A percentile compares a stretch with the other conserved stretches of the same genome.
These are phyloP conservation scores for Brachirus orientalis DNA, from an alignment of 2,113 vertebrate species.

Conservation along the genomic window DNA sequence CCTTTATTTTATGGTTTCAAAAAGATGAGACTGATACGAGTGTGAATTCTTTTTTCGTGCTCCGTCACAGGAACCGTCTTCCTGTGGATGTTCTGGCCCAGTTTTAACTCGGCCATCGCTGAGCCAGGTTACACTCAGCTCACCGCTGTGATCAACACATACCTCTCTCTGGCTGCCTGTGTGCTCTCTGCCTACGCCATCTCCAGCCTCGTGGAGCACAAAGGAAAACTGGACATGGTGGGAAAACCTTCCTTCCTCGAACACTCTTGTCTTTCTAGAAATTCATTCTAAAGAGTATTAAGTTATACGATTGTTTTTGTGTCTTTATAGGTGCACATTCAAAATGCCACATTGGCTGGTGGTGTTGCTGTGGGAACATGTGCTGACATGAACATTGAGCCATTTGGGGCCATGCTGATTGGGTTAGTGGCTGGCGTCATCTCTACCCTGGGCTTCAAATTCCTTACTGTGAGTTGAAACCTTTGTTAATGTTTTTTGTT, in stretches of 20 bases:
- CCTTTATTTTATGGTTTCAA: background rate
- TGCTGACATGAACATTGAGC: constrained; percentile 87
- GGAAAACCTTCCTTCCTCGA: constrained; percentile 36
- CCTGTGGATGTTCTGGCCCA: constrained; percentile 98
- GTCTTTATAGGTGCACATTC: constrained; percentile 89
- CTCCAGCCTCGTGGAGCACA: constrained; percentile 88
- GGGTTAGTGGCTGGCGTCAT: constrained; percentile 87
- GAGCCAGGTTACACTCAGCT: background rate
- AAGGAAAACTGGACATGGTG: constrained; percentile 94
- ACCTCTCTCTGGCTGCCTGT: constrained; percentile 90
- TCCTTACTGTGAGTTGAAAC: constrained; percentile 84
- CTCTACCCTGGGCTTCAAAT: constrained; percentile 91
- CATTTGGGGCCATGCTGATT: constrained; percentile 88
- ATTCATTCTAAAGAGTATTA: background rate
- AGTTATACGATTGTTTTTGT: background rate
- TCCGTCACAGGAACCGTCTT: constrained; percentile 76
- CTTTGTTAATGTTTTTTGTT: too few relatives aligned
- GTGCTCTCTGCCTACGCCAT: constrained; percentile 87
- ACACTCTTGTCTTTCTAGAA: background rate
- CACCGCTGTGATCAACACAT: constrained; percentile 90
- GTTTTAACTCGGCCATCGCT: constrained; percentile 94
- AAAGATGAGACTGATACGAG: background rate
- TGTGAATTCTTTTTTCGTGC: background rate
- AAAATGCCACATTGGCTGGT: constrained; percentile 95
- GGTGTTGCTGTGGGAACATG: constrained; percentile 96